These are phyloP conservation scores for Diachasmimorpha longicaudata DNA, from an alignment of 1,140 invertebrate genomes.

Conservation along the genomic window DNA sequence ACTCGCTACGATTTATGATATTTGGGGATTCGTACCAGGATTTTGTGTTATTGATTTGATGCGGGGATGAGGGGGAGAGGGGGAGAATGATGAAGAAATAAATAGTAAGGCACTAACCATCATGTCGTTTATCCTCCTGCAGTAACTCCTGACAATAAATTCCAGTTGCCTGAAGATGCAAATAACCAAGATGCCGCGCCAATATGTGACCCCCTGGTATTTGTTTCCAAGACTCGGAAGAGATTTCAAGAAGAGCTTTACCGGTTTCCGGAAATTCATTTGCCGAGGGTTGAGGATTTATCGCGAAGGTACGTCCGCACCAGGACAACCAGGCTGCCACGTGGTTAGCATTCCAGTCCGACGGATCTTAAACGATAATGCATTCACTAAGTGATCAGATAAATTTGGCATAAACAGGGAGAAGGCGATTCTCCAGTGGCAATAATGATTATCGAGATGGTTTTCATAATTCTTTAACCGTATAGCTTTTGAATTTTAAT, in stretches of 20 bases:
- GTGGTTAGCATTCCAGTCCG: slow-evolving; percentile 52
- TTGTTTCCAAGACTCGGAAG: slow-evolving; percentile 39
- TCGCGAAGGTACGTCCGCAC: slow-evolving; percentile 68
- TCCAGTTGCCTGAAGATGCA: slow-evolving; percentile 50
- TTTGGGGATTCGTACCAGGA: too few relatives aligned
- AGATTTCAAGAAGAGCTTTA: slow-evolving; percentile 65
- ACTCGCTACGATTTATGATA: too few relatives aligned
- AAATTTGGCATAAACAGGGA: not conserved
- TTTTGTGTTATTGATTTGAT: too few relatives aligned
- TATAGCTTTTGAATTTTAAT: too few relatives aligned
- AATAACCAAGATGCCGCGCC: slow-evolving; percentile 48
- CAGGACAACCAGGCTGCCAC: slow-evolving; percentile 72
- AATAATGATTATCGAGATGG: too few relatives aligned
- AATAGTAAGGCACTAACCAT: slow-evolving; percentile 38
- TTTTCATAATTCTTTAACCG: too few relatives aligned
- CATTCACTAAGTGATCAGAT: not conserved
- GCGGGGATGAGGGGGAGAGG: too few relatives aligned
- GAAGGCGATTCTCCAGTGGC: too few relatives aligned
- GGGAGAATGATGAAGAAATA: not conserved
- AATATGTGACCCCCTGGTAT: slow-evolving; percentile 40
- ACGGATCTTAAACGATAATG: not conserved
- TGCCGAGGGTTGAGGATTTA: slow-evolving; percentile 63
- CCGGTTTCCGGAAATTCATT: slow-evolving; percentile 67
- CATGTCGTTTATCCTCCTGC: slow-evolving; percentile 36
- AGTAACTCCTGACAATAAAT: slow-evolving; percentile 41